These are phyloP conservation scores for Labia minor DNA, from an alignment of 2,888 invertebrate species.

Conservation along the genomic window DNA sequence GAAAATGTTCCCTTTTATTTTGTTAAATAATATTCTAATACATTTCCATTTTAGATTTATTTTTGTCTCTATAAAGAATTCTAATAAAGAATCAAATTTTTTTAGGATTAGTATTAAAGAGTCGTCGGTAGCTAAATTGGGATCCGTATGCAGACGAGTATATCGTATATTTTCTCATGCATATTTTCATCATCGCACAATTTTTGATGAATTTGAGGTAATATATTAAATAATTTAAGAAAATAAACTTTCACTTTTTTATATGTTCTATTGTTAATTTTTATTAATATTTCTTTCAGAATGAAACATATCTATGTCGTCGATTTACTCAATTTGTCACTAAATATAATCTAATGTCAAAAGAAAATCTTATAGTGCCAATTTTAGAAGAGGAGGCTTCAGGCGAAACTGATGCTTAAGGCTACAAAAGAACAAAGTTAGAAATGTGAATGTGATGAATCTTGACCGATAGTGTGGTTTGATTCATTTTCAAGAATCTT, in stretches of 20 bases:
- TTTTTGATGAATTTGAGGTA: slow-evolving; percentile 95
- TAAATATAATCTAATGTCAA: slow-evolving; percentile 96
- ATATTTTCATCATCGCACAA: slow-evolving; percentile 91
- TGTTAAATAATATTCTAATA: no score
- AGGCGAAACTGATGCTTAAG: slow-evolving; percentile 44
- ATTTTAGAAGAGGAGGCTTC: slow-evolving; percentile 70
- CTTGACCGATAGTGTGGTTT: no score
- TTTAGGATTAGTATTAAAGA: slow-evolving; percentile 96
- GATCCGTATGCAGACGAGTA: slow-evolving; percentile 95
- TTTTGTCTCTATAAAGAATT: no score
- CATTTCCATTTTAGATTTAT: no score
- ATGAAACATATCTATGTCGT: slow-evolving; percentile 88
- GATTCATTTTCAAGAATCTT: no score
- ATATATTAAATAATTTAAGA: slow-evolving; percentile 27
- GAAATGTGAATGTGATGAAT: no score
- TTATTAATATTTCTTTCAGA: slow-evolving; percentile 38
- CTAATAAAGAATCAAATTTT: no score
- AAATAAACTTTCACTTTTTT: no score
- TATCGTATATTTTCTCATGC: slow-evolving; percentile 99
- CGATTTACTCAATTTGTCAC: slow-evolving; percentile 96
- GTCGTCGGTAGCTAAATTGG: slow-evolving; percentile 94
- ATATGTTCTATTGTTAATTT: no score
- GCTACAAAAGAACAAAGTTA: neutral
- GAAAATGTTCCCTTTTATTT: no score
- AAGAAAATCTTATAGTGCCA: slow-evolving; percentile 96